These are phyloP conservation scores for Eurytoma californica DNA, from an alignment of 2,888 invertebrate species.

Conservation along the genomic window DNA sequence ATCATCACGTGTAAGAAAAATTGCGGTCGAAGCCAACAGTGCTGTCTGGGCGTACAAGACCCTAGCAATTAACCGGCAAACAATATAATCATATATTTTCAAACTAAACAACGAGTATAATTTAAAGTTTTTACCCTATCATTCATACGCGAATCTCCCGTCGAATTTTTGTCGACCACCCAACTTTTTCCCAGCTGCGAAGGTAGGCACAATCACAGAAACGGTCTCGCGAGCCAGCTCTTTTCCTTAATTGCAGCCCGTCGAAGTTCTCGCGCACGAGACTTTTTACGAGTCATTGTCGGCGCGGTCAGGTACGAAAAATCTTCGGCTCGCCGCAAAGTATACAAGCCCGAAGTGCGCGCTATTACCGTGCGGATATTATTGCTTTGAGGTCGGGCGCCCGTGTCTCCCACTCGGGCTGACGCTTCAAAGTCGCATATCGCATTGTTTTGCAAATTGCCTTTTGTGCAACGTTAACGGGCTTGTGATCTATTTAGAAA, in stretches of 20 bases:
- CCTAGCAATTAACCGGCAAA: too few species aligned
- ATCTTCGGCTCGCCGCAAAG: conserved; percentile 16
- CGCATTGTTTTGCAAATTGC: conserved; percentile 44
- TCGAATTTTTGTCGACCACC: background rate
- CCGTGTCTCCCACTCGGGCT: too few species aligned
- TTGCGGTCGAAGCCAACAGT: too few species aligned
- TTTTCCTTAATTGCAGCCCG: conserved; percentile 35
- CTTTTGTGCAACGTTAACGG: conserved; percentile 39
- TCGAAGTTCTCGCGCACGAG: conserved; percentile 23
- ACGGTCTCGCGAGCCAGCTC: background rate
- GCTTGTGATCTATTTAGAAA: conserved; percentile 37
- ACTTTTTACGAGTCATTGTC: conserved; percentile 50
- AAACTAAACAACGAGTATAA: too few species aligned
- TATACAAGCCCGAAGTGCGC: background rate
- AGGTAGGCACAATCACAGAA: background rate
- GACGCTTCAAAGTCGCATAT: conserved; percentile 19
- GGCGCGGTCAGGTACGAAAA: conserved; percentile 28
- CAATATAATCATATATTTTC: too few species aligned
- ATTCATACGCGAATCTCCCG: background rate
- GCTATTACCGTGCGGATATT: background rate
- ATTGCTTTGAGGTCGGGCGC: conserved; percentile 19
- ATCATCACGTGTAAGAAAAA: background rate
- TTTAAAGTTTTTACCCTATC: too few species aligned
- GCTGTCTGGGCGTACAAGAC: too few species aligned
- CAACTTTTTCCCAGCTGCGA: background rate